These are phyloP conservation scores for Styela plicata DNA, from an alignment of 23 tunicate species.

Conservation along the genomic window DNA sequence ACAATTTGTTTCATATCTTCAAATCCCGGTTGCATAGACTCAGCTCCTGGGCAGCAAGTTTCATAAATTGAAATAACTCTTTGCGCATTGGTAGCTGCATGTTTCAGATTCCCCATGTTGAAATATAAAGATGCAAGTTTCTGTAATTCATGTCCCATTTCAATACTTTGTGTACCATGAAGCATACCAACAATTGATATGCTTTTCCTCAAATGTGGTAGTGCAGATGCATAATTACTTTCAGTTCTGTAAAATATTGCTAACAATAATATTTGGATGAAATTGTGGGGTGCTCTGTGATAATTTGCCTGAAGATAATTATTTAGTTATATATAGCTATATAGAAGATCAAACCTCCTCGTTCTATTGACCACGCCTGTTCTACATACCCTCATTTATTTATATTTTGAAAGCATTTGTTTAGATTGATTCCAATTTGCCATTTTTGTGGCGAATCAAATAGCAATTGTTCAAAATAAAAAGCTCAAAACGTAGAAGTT, in stretches of 20 bases:
- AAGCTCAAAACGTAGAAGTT: too few species aligned
- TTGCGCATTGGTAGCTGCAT: conserved; percentile 1
- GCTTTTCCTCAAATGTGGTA: conserved; percentile 47
- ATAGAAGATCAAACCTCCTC: too few species aligned
- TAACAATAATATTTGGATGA: too few species aligned
- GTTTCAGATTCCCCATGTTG: conserved; percentile 1
- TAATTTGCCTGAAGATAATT: too few species aligned
- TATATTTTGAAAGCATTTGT: too few species aligned
- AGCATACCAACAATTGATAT: conserved; percentile 38
- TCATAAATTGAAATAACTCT: background rate
- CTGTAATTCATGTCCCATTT: conserved; percentile 43
- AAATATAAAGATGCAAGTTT: conserved; percentile 46
- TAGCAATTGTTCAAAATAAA: too few species aligned
- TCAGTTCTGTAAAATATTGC: conserved; percentile 5
- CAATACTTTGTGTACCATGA: conserved; percentile 51
- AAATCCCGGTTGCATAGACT: conserved; percentile 3
- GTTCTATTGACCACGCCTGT: too few species aligned
- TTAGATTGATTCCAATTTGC: too few species aligned
- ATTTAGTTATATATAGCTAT: too few species aligned
- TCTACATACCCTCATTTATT: too few species aligned
- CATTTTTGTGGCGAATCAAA: too few species aligned
- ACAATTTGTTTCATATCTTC: conserved; percentile 16
- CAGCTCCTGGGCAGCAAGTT: background rate
- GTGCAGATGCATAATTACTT: conserved; percentile 6
- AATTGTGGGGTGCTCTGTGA: too few species aligned